Evolutionary conservation across 2,888 invertebrate species (phyloP), one percentile per base, ranked within the genome.

Genomic region (Rhamphomyia laevipes): DNA sequence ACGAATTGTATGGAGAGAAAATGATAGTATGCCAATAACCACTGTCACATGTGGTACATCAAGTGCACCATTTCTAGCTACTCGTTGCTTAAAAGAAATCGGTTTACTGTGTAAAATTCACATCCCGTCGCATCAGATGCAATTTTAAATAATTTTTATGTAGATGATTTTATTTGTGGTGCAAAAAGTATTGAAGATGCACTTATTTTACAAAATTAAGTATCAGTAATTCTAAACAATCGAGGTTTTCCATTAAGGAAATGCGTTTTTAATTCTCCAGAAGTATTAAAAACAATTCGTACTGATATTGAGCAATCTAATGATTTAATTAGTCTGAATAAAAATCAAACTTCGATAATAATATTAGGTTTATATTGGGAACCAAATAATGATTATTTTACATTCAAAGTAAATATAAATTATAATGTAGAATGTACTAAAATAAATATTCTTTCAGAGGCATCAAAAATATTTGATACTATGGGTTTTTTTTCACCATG

Each of bases 11-110:
- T 58, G 57, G 57, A 33, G 56, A 31, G 13, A 35, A 13, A 35
- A 9, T 35, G n/a, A 13, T n/a, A 13, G 13, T n/a, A n/a, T n/a
- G 13, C 47, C 48, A 9, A 18, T 56, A 11, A 47, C 11, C 10
- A 53, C 53, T 18, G 47, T 58, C 10, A 51, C 54, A 1, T 58
- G 54, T 51, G 58, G 59, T 18, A 52, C 51, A 3, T 43, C 55
- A 9, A 17, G 51, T 10, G 54, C 59, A 4, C 56, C 59, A 11
- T 59, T 43, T 49, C 44, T 57, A 15, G 58, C 59, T 1, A 55
- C 53, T 1, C 49, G 54, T 30, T 44, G 49, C 5, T 21, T 61
- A 7, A 51, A 52, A 12, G 48, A 54, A 35, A 31, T 57, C 9
- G 56, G 54, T 4, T 18, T 27, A 5, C 47, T 53, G 13, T 51